A percentile compares a stretch with the other conserved stretches of the same genome.
Conservation (phyloP, 2,113 vertebrate genomes). For the Plecturocebus donacophilus region DNA sequence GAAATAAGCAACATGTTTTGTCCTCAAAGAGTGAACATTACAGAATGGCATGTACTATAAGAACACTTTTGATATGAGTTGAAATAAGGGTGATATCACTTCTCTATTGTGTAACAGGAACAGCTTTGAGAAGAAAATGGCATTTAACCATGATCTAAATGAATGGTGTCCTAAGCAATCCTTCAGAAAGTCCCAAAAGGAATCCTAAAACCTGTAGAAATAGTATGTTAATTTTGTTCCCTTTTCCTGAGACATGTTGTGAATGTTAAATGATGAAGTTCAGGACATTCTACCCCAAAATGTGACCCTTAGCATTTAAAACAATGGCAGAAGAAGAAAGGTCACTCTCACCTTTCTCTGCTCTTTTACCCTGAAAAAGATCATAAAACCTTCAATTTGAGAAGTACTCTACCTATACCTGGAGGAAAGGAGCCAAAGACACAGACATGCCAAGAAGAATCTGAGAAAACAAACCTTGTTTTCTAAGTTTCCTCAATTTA, state of each 20-base stretch:
- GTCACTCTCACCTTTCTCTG: not conserved
- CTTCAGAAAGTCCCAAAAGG: not conserved
- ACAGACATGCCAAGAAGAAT: not conserved
- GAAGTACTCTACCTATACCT: not conserved
- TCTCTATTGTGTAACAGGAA: not conserved
- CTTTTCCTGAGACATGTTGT: not conserved
- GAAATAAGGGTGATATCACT: not conserved
- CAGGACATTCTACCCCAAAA: not conserved
- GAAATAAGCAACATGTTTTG: not conserved
- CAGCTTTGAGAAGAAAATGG: not conserved
- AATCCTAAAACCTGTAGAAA: not conserved
- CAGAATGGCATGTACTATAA: not conserved
- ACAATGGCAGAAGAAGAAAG: not conserved
- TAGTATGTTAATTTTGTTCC: not conserved
- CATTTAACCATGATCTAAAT: not conserved
- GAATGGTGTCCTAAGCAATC: not conserved
- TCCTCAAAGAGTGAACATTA: not conserved
- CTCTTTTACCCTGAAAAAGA: not conserved
- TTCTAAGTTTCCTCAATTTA: not conserved
- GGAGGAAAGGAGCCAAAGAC: not conserved
- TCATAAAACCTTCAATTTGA: not conserved
- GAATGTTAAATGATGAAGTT: not conserved
- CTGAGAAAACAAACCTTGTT: not conserved
- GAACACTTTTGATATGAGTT: not conserved
- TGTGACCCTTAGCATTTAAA: not conserved